Conservation (phyloP, 2,888 invertebrate genomes). For the Aplocera efformata region DNA sequence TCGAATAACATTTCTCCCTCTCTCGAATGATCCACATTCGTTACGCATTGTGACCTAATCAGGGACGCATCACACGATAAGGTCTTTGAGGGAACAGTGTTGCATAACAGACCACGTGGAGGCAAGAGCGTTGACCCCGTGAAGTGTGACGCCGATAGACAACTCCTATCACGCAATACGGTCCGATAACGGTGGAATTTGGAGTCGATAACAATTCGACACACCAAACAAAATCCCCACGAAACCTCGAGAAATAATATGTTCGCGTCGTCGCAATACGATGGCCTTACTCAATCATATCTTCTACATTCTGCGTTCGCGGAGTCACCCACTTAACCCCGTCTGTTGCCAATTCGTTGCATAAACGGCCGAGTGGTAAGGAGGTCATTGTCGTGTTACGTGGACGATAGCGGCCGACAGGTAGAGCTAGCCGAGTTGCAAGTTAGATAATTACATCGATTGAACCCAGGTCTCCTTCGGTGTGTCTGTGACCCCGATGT, state of each 20-base stretch:
- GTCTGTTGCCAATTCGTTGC: slow-evolving; percentile 66
- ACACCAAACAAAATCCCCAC: slow-evolving; percentile 36
- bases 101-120: slow-evolving; percentile 67
- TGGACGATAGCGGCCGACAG: slow-evolving; percentile 44
- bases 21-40: slow-evolving; percentile 27
- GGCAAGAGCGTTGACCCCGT: slow-evolving; percentile 60
- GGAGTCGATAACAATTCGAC: slow-evolving; percentile 51
- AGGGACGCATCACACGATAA: slow-evolving; percentile 37
- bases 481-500: slow-evolving; percentile 80
- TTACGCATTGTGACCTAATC: slow-evolving; percentile 36
- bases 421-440: slow-evolving; percentile 46
- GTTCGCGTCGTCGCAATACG: slow-evolving; percentile 35
- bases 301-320: slow-evolving; percentile 49
- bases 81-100: slow-evolving; percentile 40
- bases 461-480: slow-evolving; percentile 70
- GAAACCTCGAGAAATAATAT: slow-evolving; percentile 33
- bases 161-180: slow-evolving; percentile 54
- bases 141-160: slow-evolving; percentile 58
- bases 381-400: slow-evolving; percentile 73
- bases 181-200: slow-evolving; percentile 53
- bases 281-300: slow-evolving; percentile 56
- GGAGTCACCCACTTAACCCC: slow-evolving; percentile 59
- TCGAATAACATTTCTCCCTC: slow-evolving; percentile 38
- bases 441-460: slow-evolving; percentile 72
- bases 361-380: slow-evolving; percentile 73